phyloP scores from a whole-genome alignment of 2,888 invertebrate genomes.

The Cephonodes hylas region DNA sequence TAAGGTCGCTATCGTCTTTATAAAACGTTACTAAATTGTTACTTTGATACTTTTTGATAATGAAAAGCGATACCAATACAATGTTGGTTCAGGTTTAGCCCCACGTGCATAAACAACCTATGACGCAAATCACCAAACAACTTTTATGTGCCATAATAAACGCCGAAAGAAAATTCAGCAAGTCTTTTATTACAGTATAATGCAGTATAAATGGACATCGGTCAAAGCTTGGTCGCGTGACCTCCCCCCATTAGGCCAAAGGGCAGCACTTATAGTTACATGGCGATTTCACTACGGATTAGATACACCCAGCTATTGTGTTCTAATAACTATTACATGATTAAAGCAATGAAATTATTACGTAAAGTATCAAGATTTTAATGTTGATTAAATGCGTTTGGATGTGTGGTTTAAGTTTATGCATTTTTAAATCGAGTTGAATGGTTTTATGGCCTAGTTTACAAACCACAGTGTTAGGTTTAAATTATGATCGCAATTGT shows the following conservation, averaged over 20 bases:
- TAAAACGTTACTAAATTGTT: no score
- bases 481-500: no score
- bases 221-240: slow-evolving; percentile 20
- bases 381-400: neutral
- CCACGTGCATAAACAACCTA: no score
- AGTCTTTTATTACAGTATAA: neutral
- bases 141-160: slow-evolving; percentile 6
- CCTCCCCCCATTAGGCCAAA: slow-evolving; percentile 16
- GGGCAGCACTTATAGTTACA: slow-evolving; percentile 18
- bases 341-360: slow-evolving; percentile 5
- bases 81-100: no score
- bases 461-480: neutral
- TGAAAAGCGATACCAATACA: no score
- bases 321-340: slow-evolving; percentile 5
- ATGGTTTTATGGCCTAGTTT: neutral
- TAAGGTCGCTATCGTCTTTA: no score
- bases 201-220: slow-evolving; percentile 12
- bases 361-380: neutral
- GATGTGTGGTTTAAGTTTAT: neutral
- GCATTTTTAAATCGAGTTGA: neutral
- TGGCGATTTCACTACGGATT: slow-evolving; percentile 12
- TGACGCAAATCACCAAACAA: neutral
- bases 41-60: no score
- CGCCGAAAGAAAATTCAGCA: neutral
- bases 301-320: slow-evolving; percentile 9